Conservation (phyloP, 2,113 vertebrate genomes). For the Laticauda laticaudata region DNA sequence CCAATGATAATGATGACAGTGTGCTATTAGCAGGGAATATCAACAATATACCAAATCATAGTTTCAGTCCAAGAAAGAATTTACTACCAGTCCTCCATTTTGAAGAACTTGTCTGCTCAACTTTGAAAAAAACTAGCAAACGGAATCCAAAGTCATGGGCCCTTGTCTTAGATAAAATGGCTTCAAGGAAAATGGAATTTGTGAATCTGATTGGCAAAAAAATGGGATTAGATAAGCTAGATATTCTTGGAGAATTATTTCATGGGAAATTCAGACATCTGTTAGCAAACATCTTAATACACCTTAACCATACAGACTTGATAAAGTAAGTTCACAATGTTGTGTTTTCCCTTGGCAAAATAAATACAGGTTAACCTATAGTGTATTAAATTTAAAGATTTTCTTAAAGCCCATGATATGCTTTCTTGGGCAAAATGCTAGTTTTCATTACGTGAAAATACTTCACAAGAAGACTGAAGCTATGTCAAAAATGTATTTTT, state of each 20-base stretch:
- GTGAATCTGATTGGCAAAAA: constrained; percentile 85
- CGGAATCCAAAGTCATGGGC: constrained; percentile 79
- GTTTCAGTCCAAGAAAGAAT: constrained; percentile 56
- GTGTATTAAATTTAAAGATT: not conserved
- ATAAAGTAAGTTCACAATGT: constrained; percentile 78
- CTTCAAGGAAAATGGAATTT: constrained; percentile 70
- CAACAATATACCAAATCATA: constrained; percentile 55
- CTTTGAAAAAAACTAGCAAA: constrained; percentile 75
- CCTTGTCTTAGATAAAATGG: constrained; percentile 72
- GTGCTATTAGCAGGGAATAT: constrained; percentile 60
- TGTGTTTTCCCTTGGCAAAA: not conserved
- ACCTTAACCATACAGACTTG: constrained; percentile 82
- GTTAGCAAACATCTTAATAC: constrained; percentile 76
- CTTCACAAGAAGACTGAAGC: not conserved
- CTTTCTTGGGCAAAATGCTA: not conserved
- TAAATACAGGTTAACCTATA: not conserved
- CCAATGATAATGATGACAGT: constrained; percentile 61
- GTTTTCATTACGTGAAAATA: not conserved
- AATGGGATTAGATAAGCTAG: constrained; percentile 84
- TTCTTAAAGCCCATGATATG: not conserved
- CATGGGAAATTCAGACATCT: constrained; percentile 79
- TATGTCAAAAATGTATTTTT: not conserved
- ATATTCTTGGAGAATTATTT: constrained; percentile 81
- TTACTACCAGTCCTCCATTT: constrained; percentile 81
- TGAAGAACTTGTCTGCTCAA: constrained; percentile 80